Percentiles rank a stretch among this genome's conserved stretches.
Conservation (phyloP, 2,113 vertebrate genomes). For the Trematocara zebra region DNA sequence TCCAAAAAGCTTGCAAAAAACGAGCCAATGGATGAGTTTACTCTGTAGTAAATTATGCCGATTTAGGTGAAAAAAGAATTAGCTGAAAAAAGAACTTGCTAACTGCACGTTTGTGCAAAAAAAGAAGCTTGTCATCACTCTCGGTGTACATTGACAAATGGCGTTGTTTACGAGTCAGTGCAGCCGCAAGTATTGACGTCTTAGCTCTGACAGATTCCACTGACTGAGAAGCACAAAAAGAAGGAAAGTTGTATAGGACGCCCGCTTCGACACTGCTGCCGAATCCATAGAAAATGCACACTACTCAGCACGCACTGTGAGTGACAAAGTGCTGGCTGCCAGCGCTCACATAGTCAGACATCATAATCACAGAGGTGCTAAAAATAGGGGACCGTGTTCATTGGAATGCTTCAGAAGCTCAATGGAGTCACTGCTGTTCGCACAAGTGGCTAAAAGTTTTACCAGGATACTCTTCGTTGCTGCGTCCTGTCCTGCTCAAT, state of each 20-base stretch:
- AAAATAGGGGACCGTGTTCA: slow-evolving; percentile 55
- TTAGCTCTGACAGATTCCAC: background rate
- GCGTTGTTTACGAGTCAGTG: slow-evolving; percentile 15
- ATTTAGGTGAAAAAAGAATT: too few species aligned
- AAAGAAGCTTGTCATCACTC: background rate
- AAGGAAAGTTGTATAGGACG: slow-evolving; percentile 14
- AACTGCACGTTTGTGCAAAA: background rate
- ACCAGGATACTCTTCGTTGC: background rate
- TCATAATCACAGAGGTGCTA: slow-evolving; percentile 61
- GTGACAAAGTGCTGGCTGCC: slow-evolving; percentile 55
- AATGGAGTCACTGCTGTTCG: slow-evolving; percentile 20
- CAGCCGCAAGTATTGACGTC: background rate
- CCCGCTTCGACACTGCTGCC: background rate
- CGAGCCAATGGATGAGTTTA: background rate
- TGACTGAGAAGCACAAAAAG: slow-evolving; percentile 2
- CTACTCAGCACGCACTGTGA: slow-evolving; percentile 15
- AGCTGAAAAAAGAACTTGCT: background rate
- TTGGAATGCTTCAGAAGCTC: slow-evolving; percentile 38
- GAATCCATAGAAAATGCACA: slow-evolving; percentile 18
- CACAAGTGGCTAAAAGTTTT: background rate
- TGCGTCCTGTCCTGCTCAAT: slow-evolving; percentile 12
- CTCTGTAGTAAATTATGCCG: background rate
- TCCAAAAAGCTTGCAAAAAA: background rate
- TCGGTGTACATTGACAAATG: background rate
- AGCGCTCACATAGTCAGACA: slow-evolving; percentile 46